Evolutionary conservation across 2,888 invertebrate genomes (phyloP).

Genomic region (Pasiphila rectangulata): DNA sequence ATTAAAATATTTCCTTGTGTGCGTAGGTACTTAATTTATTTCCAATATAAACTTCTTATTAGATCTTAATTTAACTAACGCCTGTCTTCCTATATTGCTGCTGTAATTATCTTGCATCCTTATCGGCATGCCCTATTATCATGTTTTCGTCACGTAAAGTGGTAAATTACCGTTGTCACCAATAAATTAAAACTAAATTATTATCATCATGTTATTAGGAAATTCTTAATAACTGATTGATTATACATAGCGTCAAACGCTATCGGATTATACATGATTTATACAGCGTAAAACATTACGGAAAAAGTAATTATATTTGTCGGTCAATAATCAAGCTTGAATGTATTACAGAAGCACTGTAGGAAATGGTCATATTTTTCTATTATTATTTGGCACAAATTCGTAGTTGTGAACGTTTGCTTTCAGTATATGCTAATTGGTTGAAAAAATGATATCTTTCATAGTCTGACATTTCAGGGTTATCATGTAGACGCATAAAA

Average conservation of each 20-base stretch:
- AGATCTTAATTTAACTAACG: neutral
- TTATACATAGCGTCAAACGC: no score
- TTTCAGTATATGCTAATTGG: slow-evolving; percentile 6
- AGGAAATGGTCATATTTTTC: neutral
- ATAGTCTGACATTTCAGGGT: slow-evolving; percentile 65
- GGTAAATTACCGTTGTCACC: no score
- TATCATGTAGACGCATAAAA: slow-evolving; percentile 33
- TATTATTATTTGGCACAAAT: slow-evolving; percentile 7
- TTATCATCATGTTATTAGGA: no score
- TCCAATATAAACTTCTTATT: no score
- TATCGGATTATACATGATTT: no score
- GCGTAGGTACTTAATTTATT: no score
- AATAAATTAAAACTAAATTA: no score
- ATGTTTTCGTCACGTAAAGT: neutral
- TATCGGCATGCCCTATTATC: neutral
- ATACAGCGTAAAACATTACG: no score
- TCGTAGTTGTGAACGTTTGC: neutral
- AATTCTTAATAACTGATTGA: no score
- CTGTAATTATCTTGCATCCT: neutral
- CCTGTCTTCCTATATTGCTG: neutral
- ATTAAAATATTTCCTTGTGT: neutral
- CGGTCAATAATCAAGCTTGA: no score
- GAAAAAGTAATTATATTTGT: no score
- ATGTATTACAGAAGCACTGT: neutral
- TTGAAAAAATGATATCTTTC: slow-evolving; percentile 28